A percentile compares a stretch with the other conserved stretches of the same genome.
phyloP scores from a whole-genome alignment of 2,113 vertebrate genomes.

The Pimephales promelas region DNA sequence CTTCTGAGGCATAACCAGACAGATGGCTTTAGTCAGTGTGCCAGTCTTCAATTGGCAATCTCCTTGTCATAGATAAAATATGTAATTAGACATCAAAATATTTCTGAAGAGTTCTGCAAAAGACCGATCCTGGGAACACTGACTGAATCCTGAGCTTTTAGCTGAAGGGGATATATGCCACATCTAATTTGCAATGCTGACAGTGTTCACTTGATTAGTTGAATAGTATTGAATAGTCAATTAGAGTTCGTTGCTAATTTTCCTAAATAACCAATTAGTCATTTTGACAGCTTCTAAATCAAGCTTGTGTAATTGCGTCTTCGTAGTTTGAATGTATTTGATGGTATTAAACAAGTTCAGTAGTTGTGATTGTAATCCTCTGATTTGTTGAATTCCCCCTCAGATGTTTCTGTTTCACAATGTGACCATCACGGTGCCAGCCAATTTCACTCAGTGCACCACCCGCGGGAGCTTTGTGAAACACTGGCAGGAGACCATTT shows the following conservation, averaged over 20 bases:
- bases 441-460: conserved; percentile 82
- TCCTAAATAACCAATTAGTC: neutral
- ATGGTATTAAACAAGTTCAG: neutral
- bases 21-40: neutral
- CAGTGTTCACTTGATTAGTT: neutral
- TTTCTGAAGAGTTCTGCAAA: neutral
- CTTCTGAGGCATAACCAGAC: neutral
- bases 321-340: neutral
- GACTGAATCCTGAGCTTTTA: neutral
- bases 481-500: conserved; percentile 80
- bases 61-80: neutral
- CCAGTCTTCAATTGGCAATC: neutral
- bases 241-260: neutral
- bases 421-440: conserved; percentile 78
- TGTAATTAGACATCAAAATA: conserved; percentile 18
- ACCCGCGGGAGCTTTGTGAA: conserved; percentile 77
- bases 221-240: neutral
- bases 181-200: neutral
- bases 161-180: neutral
- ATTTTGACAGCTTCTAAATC: neutral
- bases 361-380: neutral
- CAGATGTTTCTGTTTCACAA: conserved; percentile 82
- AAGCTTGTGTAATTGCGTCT: neutral
- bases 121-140: neutral
- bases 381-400: conserved; percentile 14